These are phyloP conservation scores for Actinia equina DNA, from an alignment of 64 coral and sea anemone genomes.

Conservation along the genomic window DNA sequence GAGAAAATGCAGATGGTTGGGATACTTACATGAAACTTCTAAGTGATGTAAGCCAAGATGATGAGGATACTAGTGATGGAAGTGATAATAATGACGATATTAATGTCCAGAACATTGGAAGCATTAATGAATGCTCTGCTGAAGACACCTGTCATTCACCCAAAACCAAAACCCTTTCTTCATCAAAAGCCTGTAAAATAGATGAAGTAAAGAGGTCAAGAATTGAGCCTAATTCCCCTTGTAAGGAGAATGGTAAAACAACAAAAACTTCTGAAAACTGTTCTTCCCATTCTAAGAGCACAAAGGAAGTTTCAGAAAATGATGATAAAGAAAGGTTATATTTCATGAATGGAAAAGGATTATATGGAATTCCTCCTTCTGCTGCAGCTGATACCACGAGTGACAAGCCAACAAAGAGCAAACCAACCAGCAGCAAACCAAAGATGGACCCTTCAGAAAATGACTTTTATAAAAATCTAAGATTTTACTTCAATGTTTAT, in stretches of 20 bases:
- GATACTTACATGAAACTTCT: conserved; percentile 68
- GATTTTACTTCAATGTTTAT: conserved; percentile 61
- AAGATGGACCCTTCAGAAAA: conserved; percentile 50
- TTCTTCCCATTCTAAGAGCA: not conserved
- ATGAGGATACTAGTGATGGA: not conserved
- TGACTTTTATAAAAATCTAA: conserved; percentile 85
- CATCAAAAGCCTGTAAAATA: not conserved
- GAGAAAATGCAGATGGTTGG: conserved; percentile 79
- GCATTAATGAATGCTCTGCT: not conserved
- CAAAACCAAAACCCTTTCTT: not conserved
- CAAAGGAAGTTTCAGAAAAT: not conserved
- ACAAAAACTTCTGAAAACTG: not conserved
- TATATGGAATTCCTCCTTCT: not conserved
- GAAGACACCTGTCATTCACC: not conserved
- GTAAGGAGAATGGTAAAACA: not conserved
- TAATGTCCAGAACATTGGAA: not conserved
- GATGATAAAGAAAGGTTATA: conserved; percentile 8
- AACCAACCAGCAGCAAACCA: not conserved
- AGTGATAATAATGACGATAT: not conserved
- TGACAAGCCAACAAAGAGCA: not conserved
- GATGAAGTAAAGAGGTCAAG: not conserved
- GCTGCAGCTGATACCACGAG: not conserved
- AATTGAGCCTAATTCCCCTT: not conserved
- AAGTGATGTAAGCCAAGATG: conserved; percentile 35
- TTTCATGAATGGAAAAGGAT: conserved; percentile 25